These are phyloP conservation scores for Epinephelus cyanopodus DNA, from an alignment of 2,113 vertebrate species.

Conservation along the genomic window DNA sequence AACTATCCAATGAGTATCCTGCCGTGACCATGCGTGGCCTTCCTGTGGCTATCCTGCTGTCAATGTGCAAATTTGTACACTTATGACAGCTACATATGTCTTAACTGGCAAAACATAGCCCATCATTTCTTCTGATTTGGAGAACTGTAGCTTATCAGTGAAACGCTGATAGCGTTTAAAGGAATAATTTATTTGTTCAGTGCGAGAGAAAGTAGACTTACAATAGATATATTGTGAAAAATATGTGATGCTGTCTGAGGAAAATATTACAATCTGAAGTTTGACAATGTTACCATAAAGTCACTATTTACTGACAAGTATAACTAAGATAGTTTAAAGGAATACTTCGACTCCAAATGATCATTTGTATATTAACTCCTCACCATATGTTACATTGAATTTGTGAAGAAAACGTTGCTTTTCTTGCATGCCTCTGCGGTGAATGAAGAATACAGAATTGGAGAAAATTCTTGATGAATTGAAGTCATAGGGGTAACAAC, in stretches of 20 bases:
- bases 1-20: background rate
- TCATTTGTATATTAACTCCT: too few relatives aligned
- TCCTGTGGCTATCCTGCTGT: background rate
- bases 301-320: background rate
- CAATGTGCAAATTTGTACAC: slow-evolving; percentile 1
- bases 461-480: too few relatives aligned
- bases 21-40: background rate
- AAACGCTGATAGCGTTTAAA: background rate
- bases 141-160: background rate
- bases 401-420: too few relatives aligned
- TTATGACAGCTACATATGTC: background rate
- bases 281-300: background rate
- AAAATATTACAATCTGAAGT: background rate
- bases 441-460: too few relatives aligned
- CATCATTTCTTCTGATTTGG: background rate
- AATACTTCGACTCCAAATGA: too few relatives aligned
- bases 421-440: too few relatives aligned
- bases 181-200: background rate
- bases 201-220: background rate
- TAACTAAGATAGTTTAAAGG: background rate
- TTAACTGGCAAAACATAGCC: background rate
- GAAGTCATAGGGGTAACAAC: too few relatives aligned
- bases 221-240: background rate
- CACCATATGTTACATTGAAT: too few relatives aligned
- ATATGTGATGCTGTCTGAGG: background rate